Evolutionary conservation across 35 echinoderm and acorn worm genomes (phyloP).

Genomic region (Heliocidaris erythrogramma): DNA sequence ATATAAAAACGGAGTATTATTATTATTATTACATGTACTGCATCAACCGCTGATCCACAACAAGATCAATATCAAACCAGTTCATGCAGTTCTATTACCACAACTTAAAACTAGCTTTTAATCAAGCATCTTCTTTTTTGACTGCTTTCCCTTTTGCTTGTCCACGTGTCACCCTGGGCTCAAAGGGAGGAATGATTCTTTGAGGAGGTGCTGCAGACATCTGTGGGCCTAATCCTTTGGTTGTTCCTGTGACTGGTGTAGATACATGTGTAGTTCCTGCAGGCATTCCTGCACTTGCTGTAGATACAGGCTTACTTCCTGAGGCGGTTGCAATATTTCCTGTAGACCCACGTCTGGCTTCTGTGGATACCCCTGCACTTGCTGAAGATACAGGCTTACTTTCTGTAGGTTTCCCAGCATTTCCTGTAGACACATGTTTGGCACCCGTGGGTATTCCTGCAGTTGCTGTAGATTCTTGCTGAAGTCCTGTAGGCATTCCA

Average conservation of each 20-base stretch:
- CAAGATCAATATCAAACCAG: no score
- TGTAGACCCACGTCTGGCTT: neutral
- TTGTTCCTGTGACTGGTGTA: neutral
- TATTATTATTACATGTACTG: no score
- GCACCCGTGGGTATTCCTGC: neutral
- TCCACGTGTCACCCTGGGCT: constrained; percentile 20
- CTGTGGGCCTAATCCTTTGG: neutral
- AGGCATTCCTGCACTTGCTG: neutral
- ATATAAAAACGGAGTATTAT: no score
- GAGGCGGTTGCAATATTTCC: neutral
- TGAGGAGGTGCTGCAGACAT: neutral
- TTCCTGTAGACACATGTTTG: neutral
- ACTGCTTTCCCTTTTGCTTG: constrained; percentile 14
- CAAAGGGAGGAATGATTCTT: constrained; percentile 25
- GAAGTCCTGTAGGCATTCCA: neutral
- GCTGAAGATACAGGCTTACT: neutral
- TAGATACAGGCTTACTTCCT: neutral
- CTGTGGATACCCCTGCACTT: neutral
- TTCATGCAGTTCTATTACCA: no score
- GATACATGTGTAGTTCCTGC: neutral
- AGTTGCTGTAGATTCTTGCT: neutral
- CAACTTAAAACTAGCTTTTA: neutral
- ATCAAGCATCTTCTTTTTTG: neutral
- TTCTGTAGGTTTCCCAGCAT: neutral
- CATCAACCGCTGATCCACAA: no score